phyloP scores from a whole-genome alignment of 2,888 invertebrate genomes.

The Caenorhabditis zanzibari region DNA sequence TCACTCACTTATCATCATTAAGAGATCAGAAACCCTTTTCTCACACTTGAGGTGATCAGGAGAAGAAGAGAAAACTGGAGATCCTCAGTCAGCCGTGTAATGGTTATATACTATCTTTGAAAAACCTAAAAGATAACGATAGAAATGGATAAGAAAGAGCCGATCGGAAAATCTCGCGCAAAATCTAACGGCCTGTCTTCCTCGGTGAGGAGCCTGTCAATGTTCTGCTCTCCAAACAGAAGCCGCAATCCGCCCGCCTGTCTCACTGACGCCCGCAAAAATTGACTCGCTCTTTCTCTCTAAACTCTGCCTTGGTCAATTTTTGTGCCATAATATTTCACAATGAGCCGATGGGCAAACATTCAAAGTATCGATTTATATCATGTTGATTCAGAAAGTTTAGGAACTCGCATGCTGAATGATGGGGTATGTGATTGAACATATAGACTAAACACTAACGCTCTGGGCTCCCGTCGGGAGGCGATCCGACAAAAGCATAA shows the following conservation, averaged over 20 bases:
- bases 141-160: slow-evolving; percentile 51
- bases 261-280: slow-evolving; percentile 45
- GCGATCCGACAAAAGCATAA: slow-evolving; percentile 12
- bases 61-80: slow-evolving; percentile 21
- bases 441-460: slow-evolving; percentile 4
- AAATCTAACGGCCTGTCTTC: slow-evolving; percentile 38
- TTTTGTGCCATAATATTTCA: slow-evolving; percentile 59
- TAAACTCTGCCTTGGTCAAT: slow-evolving; percentile 51
- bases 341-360: slow-evolving; percentile 54
- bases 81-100: neutral
- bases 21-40: slow-evolving; percentile 41
- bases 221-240: slow-evolving; percentile 62
- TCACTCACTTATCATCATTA: slow-evolving; percentile 32
- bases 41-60: slow-evolving; percentile 12
- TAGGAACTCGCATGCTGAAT: slow-evolving; percentile 3
- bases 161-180: slow-evolving; percentile 48
- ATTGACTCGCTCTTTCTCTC: slow-evolving; percentile 27
- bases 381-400: slow-evolving; percentile 48
- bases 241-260: slow-evolving; percentile 54
- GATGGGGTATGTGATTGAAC: slow-evolving; percentile 15
- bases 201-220: slow-evolving; percentile 44
- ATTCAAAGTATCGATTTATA: slow-evolving; percentile 51
- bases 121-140: slow-evolving; percentile 25
- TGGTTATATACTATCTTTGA: slow-evolving; percentile 1
- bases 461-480: neutral